Base-by-base conservation (phyloP, 92 coral and sea anemone genomes). In the Porites rus region DNA sequence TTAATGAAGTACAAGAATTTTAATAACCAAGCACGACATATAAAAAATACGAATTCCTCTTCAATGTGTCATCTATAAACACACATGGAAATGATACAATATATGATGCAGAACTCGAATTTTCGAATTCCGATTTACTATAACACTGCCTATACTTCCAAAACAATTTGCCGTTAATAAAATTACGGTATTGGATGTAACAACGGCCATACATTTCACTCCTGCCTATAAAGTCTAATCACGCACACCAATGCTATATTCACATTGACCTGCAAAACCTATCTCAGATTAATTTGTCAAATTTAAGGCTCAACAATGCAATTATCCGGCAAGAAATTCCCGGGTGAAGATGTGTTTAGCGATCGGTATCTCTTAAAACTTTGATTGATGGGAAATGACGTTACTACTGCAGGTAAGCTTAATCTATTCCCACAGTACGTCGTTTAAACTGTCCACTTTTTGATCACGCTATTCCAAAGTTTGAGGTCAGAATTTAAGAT, bases 401-500 rank as follows among this genome's bases (percentile, higher is more conserved):
- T 69, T 38, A 38, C 46, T 38, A 38, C 46, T 38, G 74, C 74
- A 69, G 18, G 11, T 8, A 38, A 72, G 9, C n/a, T 17, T 31
- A 3, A 72, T 7, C 20, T 6, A 52, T 9, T 25, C 11, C 19
- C 58, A 70, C 77, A 53, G 21, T 38, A 38, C 46, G 46, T 74
- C 65, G 38, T 20, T 62, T 68, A 65, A 67, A 79, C 67, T 81
- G 86, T 38, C 46, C 71, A 21, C 25, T 46, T 5, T 19, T 58
- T 70, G 77, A 69, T 70, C 60, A 58, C 77, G 86, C 69, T 28
- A 20, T 17, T 54, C 69, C 8, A 51, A 51, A 69, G 17, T 43
- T 67, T 19, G 11, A n/a, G n/a, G 52, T 22, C 63, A 62, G 24
- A 28, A 38, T 17, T 3, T 52, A 22, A 7, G 25, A 51, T 11